These are phyloP conservation scores for Peromyscus eremicus DNA, from an alignment of 2,797 vertebrate genomes.

Conservation along the genomic window DNA sequence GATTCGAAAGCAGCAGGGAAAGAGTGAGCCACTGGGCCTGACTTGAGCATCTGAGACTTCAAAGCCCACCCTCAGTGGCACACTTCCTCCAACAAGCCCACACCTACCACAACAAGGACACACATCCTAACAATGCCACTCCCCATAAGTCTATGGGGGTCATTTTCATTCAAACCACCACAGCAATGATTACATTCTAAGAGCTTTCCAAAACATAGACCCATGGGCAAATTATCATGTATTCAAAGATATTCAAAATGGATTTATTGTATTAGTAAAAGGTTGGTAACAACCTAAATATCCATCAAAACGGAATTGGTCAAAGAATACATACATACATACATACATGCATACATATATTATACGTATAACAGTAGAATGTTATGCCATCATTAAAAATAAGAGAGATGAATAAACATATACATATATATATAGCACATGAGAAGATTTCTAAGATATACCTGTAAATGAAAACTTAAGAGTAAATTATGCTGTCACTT, in stretches of 20 bases:
- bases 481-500: constrained; percentile 6
- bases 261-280: constrained; percentile 24
- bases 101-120: not conserved
- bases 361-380: not conserved
- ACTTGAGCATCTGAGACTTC: not conserved
- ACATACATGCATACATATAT: not conserved
- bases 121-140: too few relatives aligned
- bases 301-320: not conserved
- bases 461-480: constrained; percentile 34
- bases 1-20: not conserved
- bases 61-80: not conserved
- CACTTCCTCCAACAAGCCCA: not conserved
- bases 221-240: not conserved
- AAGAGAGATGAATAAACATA: not conserved
- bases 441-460: constrained; percentile 15
- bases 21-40: not conserved
- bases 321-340: not conserved
- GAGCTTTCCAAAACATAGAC: not conserved
- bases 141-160: not conserved
- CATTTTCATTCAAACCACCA: not conserved
- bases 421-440: not conserved
- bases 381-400: not conserved
- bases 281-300: constrained; percentile 41
- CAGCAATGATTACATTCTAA: constrained; percentile 1
- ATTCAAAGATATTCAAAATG: constrained; percentile 34